phyloP scores from a whole-genome alignment of 1,140 invertebrate species.

The Bombus impatiens region DNA sequence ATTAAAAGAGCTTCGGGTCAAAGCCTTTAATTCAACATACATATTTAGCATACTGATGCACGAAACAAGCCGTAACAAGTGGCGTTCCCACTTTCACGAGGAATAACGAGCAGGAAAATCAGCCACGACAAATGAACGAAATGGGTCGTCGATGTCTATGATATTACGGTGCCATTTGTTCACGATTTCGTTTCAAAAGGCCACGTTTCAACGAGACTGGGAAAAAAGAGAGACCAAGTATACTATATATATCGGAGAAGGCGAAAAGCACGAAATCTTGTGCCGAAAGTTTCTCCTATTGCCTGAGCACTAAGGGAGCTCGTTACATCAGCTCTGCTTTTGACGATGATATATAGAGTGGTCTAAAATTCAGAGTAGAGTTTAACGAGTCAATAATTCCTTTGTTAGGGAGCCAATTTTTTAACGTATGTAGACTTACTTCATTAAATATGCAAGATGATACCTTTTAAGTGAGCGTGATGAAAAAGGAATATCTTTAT shows the following conservation, averaged over 20 bases:
- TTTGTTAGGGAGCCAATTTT: no score
- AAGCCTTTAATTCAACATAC: slow-evolving; percentile 12
- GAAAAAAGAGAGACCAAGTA: no score
- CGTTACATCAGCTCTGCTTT: not conserved
- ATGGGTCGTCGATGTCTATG: slow-evolving; percentile 6
- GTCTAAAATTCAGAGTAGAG: no score
- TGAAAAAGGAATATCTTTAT: no score
- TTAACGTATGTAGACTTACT: no score
- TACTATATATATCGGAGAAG: not conserved
- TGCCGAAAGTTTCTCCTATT: slow-evolving; percentile 3
- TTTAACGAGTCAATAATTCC: no score
- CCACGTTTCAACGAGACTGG: not conserved
- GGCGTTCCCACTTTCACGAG: not conserved
- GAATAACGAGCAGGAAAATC: slow-evolving; percentile 1
- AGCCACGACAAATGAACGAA: not conserved
- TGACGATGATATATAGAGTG: not conserved
- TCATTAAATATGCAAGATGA: no score
- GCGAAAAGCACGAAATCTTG: slow-evolving; percentile 15
- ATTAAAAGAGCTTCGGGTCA: not conserved
- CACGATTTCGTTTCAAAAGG: not conserved
- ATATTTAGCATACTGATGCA: not conserved
- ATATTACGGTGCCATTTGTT: not conserved
- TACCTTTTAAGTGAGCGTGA: no score
- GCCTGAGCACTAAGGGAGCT: not conserved
- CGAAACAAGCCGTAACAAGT: slow-evolving; percentile 22